Base-by-base conservation (phyloP, 2,113 vertebrate species). In the Pionites leucogaster region DNA sequence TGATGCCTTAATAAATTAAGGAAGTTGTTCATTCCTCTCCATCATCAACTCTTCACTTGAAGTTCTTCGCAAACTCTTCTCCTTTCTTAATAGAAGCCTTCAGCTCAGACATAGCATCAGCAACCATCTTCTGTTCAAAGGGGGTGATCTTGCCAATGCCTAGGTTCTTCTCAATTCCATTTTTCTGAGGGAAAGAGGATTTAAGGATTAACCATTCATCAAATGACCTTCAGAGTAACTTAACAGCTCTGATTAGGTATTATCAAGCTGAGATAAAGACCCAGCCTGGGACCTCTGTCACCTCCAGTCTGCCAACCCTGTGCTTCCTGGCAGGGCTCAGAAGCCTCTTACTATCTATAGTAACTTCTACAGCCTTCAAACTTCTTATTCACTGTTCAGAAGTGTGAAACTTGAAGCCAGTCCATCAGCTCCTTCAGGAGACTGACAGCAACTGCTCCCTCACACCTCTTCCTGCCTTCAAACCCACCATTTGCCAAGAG, bases 61-160 rank as follows among this genome's bases (percentile, higher is more conserved):
- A 98, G 47, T 97, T 99, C 92, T 99, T 98, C 2, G 97, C 99
- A 92, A 99, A 99, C 7, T 99, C 99, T 83, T 99, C 99, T 76
- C 99, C 99, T 95, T 99, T 99, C 98, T 99, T 99, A 98, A 99
- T 99, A 59, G 99, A 99, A 63, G 95, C 98, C 90, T 99, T 99
- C 91, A 99, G 98, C 97, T 99, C 99, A 17, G 95, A 57, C 27
- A 99, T 95, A 68, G 99, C 99, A 0, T 98, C 99, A 1, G 98
- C 97, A 27, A 99, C 97, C 98, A 99, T 98, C 98, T 99, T 99
- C 98, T 99, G 98, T 95, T 99, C 99, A 18, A 99, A 99, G 39
- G 99, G 97, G 8, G 99, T 95, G 89, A 99, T 83, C 90, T 99
- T 99, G 91, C 99, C 99, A 25, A 99, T 98, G 33, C 99, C 99